phyloP scores from a whole-genome alignment of 2,797 vertebrate genomes.

The Hirundo rustica region DNA sequence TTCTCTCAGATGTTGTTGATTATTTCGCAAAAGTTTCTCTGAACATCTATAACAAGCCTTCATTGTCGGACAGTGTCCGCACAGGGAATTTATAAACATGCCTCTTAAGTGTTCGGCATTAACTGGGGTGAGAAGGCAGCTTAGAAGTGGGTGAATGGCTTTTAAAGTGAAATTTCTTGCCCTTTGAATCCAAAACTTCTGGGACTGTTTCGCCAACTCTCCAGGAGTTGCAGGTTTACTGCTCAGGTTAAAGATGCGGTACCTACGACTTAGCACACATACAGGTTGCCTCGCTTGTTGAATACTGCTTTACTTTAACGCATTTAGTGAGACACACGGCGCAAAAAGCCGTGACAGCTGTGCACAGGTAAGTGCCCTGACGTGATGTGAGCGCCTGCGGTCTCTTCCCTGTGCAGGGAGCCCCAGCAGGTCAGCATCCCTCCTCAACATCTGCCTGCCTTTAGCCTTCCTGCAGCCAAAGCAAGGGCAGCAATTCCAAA shows the following conservation, averaged over 20 bases:
- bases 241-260: slow-evolving; percentile 42
- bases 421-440: slow-evolving; percentile 42
- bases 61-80: slow-evolving; percentile 18
- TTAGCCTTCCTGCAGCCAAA: neutral
- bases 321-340: neutral
- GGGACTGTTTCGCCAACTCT: slow-evolving; percentile 33
- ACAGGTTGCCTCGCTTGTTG: slow-evolving; percentile 36
- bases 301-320: neutral
- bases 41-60: slow-evolving; percentile 6
- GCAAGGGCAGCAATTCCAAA: neutral
- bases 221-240: slow-evolving; percentile 49
- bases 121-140: neutral
- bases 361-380: slow-evolving; percentile 71
- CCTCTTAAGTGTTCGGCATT: slow-evolving; percentile 47
- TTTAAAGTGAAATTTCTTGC: slow-evolving; percentile 31
- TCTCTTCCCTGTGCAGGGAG: neutral
- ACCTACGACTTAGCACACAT: slow-evolving; percentile 24
- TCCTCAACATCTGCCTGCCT: slow-evolving; percentile 20
- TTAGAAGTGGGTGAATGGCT: neutral
- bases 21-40: slow-evolving; percentile 63
- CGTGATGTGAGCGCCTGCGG: neutral
- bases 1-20: slow-evolving; percentile 58
- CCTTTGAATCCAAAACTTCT: slow-evolving; percentile 65
- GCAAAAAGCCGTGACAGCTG: slow-evolving; percentile 20
- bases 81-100: slow-evolving; percentile 25